Evolutionary conservation across 2,113 vertebrate genomes (phyloP), one percentile per base, ranked within the genome.

Genomic region (Cyanoliseus patagonus): DNA sequence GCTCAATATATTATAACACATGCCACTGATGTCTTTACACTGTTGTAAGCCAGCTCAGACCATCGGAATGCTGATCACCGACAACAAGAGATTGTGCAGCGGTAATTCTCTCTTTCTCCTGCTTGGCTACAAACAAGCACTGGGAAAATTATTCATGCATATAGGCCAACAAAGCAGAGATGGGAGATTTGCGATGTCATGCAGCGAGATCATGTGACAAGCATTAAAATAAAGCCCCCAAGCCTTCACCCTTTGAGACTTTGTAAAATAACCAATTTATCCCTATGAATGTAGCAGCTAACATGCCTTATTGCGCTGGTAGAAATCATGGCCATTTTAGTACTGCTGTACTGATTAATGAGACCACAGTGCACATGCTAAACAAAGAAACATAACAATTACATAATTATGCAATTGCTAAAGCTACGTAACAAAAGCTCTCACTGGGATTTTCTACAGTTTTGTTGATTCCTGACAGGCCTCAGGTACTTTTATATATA

Each of bases 1-100:
- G 98, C 97, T 98, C 98, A 98, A 97, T 98, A 98, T 98, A 98
- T 99, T 98, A 98, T 98, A 99, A 99, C 98, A 99, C 99, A 99
- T 98, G 99, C 98, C 98, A 98, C 98, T 93, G 95, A 98, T 98
- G 98, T 98, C 98, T 98, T 97, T 98, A 97, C 98, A 97, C 98
- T 90, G 97, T 98, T 98, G 98, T 98, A 98, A 98, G 98, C 97
- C 98, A 98, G 98, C 98, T 98, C 98, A 96, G 97, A 95, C 98
- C 98, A 92, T 94, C 98, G 95, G 98, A 99, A 98, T 98, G 98
- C 98, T 97, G 98, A 97, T 96, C 95, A 51, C 89, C 33, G 4
- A 98, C 98, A 97, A 97, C 97, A 96, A 97, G 98, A 97, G 98
- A 96, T 96, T 95, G 97, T 94, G 94, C 23, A 4, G 95, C 59